Percentiles rank a stretch among this genome's conserved stretches.
Conservation (phyloP, 2,888 invertebrate genomes). For the Harpalus rubripes region DNA sequence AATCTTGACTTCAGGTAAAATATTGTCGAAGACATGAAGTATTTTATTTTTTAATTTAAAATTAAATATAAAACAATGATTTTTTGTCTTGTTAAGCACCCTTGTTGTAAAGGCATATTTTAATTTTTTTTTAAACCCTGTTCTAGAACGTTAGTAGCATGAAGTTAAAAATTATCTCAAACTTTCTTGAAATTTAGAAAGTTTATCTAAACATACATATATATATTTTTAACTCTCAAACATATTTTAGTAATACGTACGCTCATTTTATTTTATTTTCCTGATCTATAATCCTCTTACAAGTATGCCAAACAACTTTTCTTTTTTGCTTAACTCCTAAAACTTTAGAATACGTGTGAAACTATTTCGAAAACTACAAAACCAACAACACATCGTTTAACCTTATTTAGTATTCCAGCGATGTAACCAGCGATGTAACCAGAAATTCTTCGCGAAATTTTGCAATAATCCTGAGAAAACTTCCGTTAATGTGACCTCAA, state of each 20-base stretch:
- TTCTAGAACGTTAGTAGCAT: background rate
- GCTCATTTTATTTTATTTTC: background rate
- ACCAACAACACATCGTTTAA: constrained; percentile 16
- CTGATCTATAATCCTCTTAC: constrained; percentile 2
- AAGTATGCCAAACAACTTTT: background rate
- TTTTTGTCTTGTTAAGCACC: too few relatives aligned
- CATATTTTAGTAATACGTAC: background rate
- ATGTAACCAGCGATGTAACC: constrained; percentile 19
- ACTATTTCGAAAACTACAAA: constrained; percentile 33
- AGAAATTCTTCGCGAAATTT: constrained; percentile 56
- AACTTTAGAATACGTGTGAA: constrained; percentile 15
- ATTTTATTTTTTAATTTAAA: too few relatives aligned
- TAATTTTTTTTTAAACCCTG: too few relatives aligned
- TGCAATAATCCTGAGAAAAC: constrained; percentile 62
- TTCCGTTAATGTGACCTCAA: constrained; percentile 66
- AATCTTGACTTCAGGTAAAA: too few relatives aligned
- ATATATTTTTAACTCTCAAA: background rate
- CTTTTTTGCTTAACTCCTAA: background rate
- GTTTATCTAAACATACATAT: background rate
- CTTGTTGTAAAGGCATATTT: too few relatives aligned
- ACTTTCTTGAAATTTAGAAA: background rate
- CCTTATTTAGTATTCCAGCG: constrained; percentile 53
- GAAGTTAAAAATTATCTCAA: background rate
- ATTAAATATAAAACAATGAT: too few relatives aligned
- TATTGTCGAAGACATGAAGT: too few relatives aligned